Conservation (phyloP, 2,888 invertebrate genomes). For the Megastigmus dorsalis region DNA sequence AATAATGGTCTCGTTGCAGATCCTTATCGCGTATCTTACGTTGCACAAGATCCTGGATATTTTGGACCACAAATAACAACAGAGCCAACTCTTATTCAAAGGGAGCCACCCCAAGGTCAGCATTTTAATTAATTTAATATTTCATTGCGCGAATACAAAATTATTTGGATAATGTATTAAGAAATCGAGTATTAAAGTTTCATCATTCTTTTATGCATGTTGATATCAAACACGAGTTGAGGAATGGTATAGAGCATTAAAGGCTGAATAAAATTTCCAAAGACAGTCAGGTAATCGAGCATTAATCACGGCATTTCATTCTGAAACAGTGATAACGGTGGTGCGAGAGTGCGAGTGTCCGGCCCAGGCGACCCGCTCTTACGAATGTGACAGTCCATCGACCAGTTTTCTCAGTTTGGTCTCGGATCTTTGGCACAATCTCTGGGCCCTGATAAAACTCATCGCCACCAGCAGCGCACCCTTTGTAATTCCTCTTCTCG, state of each 20-base stretch:
- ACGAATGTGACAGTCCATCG: constrained; percentile 45
- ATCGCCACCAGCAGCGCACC: constrained; percentile 53
- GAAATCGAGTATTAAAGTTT: not conserved
- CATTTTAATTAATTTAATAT: not conserved
- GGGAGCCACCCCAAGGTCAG: not conserved
- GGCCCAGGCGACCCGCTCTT: not conserved
- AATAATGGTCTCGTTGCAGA: not conserved
- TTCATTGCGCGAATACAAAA: not conserved
- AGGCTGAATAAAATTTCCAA: too few relatives aligned
- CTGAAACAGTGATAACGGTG: constrained; percentile 3
- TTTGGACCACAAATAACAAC: constrained; percentile 1
- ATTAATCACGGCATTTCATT: not conserved
- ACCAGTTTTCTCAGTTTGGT: constrained; percentile 49
- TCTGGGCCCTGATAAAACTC: constrained; percentile 57
- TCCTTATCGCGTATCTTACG: constrained; percentile 12
- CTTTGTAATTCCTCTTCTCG: constrained; percentile 57
- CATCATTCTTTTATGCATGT: not conserved
- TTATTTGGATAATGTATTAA: not conserved
- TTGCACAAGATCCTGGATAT: constrained; percentile 1
- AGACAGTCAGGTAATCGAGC: too few relatives aligned
- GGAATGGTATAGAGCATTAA: too few relatives aligned
- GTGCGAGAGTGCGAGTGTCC: constrained; percentile 35
- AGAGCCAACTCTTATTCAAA: not conserved
- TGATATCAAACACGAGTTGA: too few relatives aligned
- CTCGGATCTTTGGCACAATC: constrained; percentile 49